Conservation (phyloP, 2,113 vertebrate genomes). For the Laterallus jamaicensis region DNA sequence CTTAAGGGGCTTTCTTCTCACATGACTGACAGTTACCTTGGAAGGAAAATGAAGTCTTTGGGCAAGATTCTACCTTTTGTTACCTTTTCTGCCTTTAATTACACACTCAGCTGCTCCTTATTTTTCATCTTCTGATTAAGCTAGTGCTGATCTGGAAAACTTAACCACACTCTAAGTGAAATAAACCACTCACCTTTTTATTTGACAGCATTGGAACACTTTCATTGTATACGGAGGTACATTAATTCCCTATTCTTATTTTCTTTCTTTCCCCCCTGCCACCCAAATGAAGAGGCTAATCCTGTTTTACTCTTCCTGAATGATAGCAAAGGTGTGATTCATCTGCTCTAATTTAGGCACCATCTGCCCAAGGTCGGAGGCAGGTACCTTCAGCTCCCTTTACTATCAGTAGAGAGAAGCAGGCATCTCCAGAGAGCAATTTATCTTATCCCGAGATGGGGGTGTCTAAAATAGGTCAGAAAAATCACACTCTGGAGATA, state of each 20-base stretch:
- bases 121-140: neutral
- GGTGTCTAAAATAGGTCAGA: neutral
- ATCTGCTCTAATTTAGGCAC: conserved; percentile 45
- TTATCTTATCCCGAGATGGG: neutral
- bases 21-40: neutral
- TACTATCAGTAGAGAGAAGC: neutral
- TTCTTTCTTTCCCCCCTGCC: neutral
- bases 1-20: neutral
- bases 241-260: neutral
- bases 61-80: neutral
- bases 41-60: neutral
- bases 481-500: conserved; percentile 29
- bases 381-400: conserved; percentile 6
- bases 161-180: neutral
- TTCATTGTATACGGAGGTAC: neutral
- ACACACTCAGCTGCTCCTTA: neutral
- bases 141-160: neutral
- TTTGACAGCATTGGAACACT: neutral
- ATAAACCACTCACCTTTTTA: neutral
- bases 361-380: conserved; percentile 41
- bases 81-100: neutral
- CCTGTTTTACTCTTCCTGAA: neutral
- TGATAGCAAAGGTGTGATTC: conserved; percentile 29
- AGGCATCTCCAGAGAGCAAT: conserved; percentile 18
- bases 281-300: neutral